Evolutionary conservation across 2,888 invertebrate species (phyloP).

Genomic region (Herminia tarsipennalis): DNA sequence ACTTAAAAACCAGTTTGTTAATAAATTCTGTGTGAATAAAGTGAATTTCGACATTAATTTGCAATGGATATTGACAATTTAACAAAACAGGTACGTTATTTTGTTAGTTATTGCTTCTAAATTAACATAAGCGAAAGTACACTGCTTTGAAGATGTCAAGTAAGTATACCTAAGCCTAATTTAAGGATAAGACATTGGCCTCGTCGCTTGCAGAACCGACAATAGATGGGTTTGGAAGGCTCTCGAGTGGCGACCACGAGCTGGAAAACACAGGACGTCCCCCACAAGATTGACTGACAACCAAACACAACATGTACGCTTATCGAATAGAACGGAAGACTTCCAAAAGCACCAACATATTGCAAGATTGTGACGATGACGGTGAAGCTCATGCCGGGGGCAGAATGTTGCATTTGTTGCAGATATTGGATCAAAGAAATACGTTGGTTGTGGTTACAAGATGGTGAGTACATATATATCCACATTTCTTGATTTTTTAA

Average conservation of each 20-base stretch:
- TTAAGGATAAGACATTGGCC: no score
- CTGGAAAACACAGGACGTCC: no score
- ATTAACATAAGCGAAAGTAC: constrained; percentile 88
- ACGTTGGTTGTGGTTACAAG: constrained; percentile 91
- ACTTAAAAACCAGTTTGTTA: no score
- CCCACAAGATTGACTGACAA: no score
- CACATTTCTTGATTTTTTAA: no score
- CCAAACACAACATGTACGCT: constrained; percentile 94
- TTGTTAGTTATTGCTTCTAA: no score
- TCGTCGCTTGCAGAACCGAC: constrained; percentile 78
- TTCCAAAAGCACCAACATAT: constrained; percentile 53
- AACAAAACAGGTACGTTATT: no score
- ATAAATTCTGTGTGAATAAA: no score
- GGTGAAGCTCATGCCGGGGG: constrained; percentile 93
- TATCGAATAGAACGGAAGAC: constrained; percentile 82
- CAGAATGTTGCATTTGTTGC: constrained; percentile 91
- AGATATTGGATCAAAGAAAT: constrained; percentile 90
- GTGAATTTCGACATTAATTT: no score
- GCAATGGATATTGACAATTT: no score
- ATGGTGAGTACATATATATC: constrained; percentile 77
- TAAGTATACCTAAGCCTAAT: constrained; percentile 60
- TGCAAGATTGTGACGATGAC: constrained; percentile 93
- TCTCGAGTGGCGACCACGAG: no score
- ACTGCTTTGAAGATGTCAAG: constrained; percentile 87
- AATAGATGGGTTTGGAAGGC: no score